Evolutionary conservation across 2,113 vertebrate genomes (phyloP), one percentile per base, ranked within the genome.

Genomic region (Poecile atricapillus): DNA sequence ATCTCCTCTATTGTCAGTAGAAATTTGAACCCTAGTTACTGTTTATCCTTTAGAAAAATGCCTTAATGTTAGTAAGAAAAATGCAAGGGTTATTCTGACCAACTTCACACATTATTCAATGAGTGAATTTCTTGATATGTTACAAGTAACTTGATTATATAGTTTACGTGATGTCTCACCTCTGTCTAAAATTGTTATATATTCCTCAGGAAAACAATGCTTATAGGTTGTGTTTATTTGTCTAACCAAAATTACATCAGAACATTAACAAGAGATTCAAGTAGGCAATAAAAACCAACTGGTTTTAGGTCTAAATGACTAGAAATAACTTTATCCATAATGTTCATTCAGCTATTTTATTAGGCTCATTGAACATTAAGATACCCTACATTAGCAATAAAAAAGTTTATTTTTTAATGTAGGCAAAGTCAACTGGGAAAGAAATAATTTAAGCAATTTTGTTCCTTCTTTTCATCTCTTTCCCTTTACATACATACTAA

Each of bases 301-400:
- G 27, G 52, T 27, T 97, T 96, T 87, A 91, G 65, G 59, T 71
- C 60, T 80, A 95, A 95, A 94, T 76, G 49, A 85, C 46, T 80
- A 22, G 65, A 96, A 94, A 80, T 85, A 93, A 88, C 59, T 83
- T 95, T 41, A 91, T 59, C 52, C 44, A 44, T 73, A 93, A 95
- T 49, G 55, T 46, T 97, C 24, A 84, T 79, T 95, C 64, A 92
- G 37, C 43, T 93, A 69, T 93, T 97, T 97, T 95, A 96, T 91
- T 70, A 97, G 93, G 60, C 70, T 96, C 69, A 94, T 53, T 88
- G 55, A 97, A 93, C 63, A 83, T 91, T 97, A 95, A 89, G 62
- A 93, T 64, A 71, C 14, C 22, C 58, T 68, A 58, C 35, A 44
- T 65, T 2, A 96, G 65, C 52, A 90, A 95, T 85, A 89, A 95